phyloP scores from a whole-genome alignment of 2,797 vertebrate species.

The Sebastes itinus region DNA sequence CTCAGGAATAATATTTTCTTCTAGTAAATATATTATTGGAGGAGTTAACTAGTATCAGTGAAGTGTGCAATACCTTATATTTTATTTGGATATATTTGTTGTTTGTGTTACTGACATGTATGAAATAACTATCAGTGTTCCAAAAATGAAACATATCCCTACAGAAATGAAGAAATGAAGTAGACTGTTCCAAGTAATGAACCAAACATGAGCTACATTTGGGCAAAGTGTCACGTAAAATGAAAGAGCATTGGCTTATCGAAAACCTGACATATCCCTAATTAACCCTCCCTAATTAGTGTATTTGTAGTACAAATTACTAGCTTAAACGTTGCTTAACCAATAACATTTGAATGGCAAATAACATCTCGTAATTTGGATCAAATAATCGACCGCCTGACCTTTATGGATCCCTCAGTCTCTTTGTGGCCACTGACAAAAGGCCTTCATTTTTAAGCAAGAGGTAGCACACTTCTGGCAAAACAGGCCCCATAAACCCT shows the following conservation, averaged over 20 bases:
- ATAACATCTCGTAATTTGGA: background rate
- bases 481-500: background rate
- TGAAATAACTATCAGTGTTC: background rate
- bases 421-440: background rate
- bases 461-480: background rate
- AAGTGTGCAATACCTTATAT: background rate
- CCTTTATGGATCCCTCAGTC: background rate
- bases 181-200: background rate
- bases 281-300: background rate
- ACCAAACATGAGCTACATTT: background rate
- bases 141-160: background rate
- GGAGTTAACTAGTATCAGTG: no score
- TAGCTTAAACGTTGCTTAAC: background rate
- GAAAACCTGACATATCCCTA: background rate
- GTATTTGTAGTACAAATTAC: background rate
- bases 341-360: background rate
- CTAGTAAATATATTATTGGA: background rate
- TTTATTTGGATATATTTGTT: background rate
- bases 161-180: background rate
- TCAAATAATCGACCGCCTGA: background rate
- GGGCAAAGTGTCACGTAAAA: background rate
- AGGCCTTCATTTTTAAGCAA: background rate
- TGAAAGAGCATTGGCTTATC: background rate
- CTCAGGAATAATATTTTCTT: background rate
- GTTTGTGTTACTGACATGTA: background rate